phyloP scores from a whole-genome alignment of 2,888 invertebrate genomes.

The Charanyca ferruginea region DNA sequence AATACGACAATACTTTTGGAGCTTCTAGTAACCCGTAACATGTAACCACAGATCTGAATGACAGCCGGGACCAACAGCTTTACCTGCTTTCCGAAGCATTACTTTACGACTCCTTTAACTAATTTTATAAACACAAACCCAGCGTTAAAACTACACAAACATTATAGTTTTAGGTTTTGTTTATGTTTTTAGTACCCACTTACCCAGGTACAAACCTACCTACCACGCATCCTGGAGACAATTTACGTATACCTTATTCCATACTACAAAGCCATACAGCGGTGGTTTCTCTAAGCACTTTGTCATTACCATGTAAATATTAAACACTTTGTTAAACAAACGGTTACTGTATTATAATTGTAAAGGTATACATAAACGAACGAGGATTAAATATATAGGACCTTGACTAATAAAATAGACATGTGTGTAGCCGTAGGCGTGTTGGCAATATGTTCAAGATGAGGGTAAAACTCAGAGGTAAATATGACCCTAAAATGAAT shows the following conservation, averaged over 20 bases:
- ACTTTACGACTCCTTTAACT: too few relatives aligned
- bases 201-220: neutral
- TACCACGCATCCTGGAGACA: too few relatives aligned
- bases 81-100: too few relatives aligned
- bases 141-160: conserved; percentile 19
- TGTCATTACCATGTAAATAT: conserved; percentile 25
- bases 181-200: conserved; percentile 5
- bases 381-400: conserved; percentile 19
- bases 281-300: conserved; percentile 19
- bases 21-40: too few relatives aligned
- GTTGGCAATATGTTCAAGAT: neutral
- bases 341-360: conserved; percentile 4
- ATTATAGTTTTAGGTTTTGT: conserved; percentile 8
- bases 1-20: too few relatives aligned
- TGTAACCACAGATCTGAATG: too few relatives aligned
- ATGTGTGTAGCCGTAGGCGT: neutral
- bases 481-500: too few relatives aligned
- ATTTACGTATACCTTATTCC: neutral
- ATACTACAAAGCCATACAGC: neutral
- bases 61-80: too few relatives aligned
- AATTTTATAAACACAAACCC: neutral
- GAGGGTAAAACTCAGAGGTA: too few relatives aligned
- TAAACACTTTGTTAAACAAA: conserved; percentile 35
- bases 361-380: neutral
- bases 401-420: conserved; percentile 10